phyloP scores from a whole-genome alignment of 2,797 vertebrate genomes.

The Ctenopoma multispine region DNA sequence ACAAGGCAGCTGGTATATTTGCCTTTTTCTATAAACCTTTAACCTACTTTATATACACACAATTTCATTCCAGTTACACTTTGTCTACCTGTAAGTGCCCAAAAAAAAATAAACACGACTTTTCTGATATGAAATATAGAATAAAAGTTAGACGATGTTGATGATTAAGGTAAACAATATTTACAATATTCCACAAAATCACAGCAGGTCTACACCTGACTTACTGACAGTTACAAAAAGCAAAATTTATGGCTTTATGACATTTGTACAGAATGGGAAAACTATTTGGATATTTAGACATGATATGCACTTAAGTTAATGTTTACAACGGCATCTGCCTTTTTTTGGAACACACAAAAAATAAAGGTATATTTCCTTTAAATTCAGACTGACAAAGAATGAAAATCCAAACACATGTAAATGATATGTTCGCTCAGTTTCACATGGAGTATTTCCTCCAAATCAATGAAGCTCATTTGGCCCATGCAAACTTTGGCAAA shows the following conservation, averaged over 20 bases:
- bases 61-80: not conserved
- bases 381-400: conserved; percentile 25
- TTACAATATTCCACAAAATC: conserved; percentile 71
- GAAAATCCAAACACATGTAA: conserved; percentile 16
- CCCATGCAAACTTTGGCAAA: conserved; percentile 71
- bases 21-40: conserved; percentile 5
- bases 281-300: conserved; percentile 10
- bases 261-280: conserved; percentile 41
- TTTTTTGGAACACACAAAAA: conserved; percentile 11
- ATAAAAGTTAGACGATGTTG: conserved; percentile 13
- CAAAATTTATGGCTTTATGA: conserved; percentile 78
- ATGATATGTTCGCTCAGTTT: conserved; percentile 24
- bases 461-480: conserved; percentile 41
- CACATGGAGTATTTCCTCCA: not conserved
- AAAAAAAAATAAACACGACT: not conserved
- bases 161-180: conserved; percentile 53
- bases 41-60: conserved; percentile 44
- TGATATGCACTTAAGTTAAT: conserved; percentile 7
- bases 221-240: conserved; percentile 33
- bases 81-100: conserved; percentile 36
- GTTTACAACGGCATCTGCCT: not conserved
- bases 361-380: conserved; percentile 23
- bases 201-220: conserved; percentile 43
- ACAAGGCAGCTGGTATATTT: conserved; percentile 17
- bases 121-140: conserved; percentile 19